These are phyloP conservation scores for Microdon myrmicae DNA, from an alignment of 2,888 invertebrate genomes.

Conservation along the genomic window DNA sequence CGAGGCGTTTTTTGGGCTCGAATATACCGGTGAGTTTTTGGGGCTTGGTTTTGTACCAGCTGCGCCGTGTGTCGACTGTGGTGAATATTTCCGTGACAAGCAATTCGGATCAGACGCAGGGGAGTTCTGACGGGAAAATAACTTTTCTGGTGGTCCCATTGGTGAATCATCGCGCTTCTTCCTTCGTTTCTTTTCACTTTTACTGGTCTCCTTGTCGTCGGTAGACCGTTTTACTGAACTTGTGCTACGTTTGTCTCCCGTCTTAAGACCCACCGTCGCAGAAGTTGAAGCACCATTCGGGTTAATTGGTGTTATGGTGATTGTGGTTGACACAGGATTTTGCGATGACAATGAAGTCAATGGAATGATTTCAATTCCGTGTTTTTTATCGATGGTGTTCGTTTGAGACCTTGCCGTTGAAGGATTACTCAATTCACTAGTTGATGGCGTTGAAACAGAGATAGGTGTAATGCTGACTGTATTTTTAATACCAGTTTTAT, in stretches of 20 bases:
- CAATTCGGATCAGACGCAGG: constrained; percentile 70
- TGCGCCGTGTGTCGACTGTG: constrained; percentile 69
- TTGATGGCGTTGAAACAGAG: constrained; percentile 50
- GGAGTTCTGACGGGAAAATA: constrained; percentile 75
- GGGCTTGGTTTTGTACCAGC: constrained; percentile 71
- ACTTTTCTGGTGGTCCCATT: constrained; percentile 79
- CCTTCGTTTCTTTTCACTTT: constrained; percentile 78
- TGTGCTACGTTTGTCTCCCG: constrained; percentile 65
- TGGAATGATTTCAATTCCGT: constrained; percentile 88
- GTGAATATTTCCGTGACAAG: constrained; percentile 73
- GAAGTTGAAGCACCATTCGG: neutral
- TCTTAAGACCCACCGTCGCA: constrained; percentile 45
- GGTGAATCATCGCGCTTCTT: constrained; percentile 76
- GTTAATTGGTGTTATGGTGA: constrained; percentile 85
- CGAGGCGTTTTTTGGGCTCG: constrained; percentile 81
- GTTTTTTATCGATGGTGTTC: constrained; percentile 70
- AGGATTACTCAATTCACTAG: constrained; percentile 4
- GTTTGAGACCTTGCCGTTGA: constrained; percentile 67
- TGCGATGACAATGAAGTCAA: constrained; percentile 69
- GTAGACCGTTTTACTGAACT: constrained; percentile 60
- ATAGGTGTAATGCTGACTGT: constrained; percentile 65
- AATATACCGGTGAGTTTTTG: constrained; percentile 79
- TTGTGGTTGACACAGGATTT: constrained; percentile 77
- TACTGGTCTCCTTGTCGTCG: constrained; percentile 65
- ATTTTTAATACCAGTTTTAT: constrained; percentile 63